Evolutionary conservation across 2,113 vertebrate genomes (phyloP).

Genomic region (Montifringilla adamsi): DNA sequence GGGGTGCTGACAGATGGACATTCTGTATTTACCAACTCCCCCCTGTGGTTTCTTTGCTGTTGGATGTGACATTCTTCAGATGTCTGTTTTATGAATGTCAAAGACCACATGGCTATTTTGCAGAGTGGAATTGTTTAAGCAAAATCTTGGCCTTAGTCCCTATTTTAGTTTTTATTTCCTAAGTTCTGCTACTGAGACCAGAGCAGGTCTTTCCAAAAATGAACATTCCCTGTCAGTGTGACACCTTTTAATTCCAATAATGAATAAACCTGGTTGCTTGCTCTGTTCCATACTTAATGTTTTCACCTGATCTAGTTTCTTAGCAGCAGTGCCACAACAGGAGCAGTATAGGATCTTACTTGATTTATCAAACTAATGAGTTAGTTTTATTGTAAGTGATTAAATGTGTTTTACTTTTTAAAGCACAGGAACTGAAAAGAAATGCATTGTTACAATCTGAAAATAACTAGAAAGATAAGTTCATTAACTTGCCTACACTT

Average conservation of each 20-base stretch:
- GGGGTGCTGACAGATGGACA: conserved; percentile 54
- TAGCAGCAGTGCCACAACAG: conserved; percentile 53
- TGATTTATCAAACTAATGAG: conserved; percentile 84
- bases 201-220: conserved; percentile 61
- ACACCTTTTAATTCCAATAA: conserved; percentile 70
- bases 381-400: conserved; percentile 84
- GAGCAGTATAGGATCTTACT: conserved; percentile 67
- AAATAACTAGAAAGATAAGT: conserved; percentile 98
- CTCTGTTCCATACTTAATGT: conserved; percentile 48
- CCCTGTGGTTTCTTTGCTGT: conserved; percentile 58
- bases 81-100: conserved; percentile 74
- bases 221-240: conserved; percentile 55
- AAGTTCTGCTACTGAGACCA: conserved; percentile 19
- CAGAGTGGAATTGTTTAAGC: conserved; percentile 53
- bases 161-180: conserved; percentile 59
- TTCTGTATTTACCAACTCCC: conserved; percentile 46
- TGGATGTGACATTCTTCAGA: conserved; percentile 62
- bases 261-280: conserved; percentile 56
- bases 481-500: conserved; percentile 99
- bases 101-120: conserved; percentile 58
- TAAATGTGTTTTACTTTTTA: conserved; percentile 86
- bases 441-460: conserved; percentile 88
- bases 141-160: conserved; percentile 47
- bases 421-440: conserved; percentile 87
- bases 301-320: conserved; percentile 71